A percentile compares a stretch with the other conserved stretches of the same genome.
Conservation (phyloP, 2,113 vertebrate genomes). For the Mirza zaza region DNA sequence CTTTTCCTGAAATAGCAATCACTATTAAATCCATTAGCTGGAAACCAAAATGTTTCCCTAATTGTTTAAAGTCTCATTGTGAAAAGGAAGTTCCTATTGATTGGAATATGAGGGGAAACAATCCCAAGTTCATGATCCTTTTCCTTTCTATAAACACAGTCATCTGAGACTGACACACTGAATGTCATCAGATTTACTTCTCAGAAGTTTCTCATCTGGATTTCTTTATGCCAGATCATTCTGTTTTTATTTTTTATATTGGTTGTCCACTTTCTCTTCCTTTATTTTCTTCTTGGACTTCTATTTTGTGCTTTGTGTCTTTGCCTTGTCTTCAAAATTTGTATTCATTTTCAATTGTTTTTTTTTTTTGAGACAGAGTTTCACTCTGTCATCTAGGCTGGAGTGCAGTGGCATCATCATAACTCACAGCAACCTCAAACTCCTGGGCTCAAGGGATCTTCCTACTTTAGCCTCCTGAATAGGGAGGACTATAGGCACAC, state of each 20-base stretch:
- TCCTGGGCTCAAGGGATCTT: no score
- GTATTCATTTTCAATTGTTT: not conserved
- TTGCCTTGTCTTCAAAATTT: not conserved
- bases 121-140: conserved; percentile 61
- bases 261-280: not conserved
- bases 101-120: conserved; percentile 67
- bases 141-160: conserved; percentile 62
- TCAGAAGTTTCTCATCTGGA: not conserved
- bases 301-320: not conserved
- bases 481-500: no score
- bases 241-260: not conserved
- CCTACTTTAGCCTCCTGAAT: no score
- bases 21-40: conserved; percentile 73
- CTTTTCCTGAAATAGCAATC: conserved; percentile 77
- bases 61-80: conserved; percentile 75
- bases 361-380: no score
- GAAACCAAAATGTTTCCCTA: conserved; percentile 74
- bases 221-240: not conserved
- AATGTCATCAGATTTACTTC: not conserved
- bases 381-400: no score
- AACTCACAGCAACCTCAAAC: no score
- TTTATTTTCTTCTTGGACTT: not conserved
- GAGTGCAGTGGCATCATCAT: no score
- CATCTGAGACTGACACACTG: not conserved
- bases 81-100: conserved; percentile 74